phyloP scores from a whole-genome alignment of 2,797 vertebrate genomes.

The Benthosema pterotum region DNA sequence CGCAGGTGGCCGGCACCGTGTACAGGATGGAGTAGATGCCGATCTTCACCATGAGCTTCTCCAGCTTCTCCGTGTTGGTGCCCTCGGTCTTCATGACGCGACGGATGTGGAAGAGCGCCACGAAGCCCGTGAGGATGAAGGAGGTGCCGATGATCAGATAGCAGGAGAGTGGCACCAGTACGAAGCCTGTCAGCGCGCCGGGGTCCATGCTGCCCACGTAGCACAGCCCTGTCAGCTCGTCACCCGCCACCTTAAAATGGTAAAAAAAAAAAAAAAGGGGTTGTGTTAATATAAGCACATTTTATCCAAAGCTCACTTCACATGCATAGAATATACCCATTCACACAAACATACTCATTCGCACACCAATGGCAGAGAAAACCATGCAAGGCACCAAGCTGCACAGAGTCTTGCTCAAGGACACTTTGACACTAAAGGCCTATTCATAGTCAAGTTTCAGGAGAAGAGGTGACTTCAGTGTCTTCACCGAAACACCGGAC shows the following conservation, averaged over 20 bases:
- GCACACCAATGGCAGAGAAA: no score
- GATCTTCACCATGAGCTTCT: constrained; percentile 98
- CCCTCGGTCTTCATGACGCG: constrained; percentile 97
- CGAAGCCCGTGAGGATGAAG: constrained; percentile 96
- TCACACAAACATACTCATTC: no score
- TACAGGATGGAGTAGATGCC: constrained; percentile 98
- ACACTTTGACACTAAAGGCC: no score
- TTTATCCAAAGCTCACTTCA: no score
- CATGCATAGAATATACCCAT: no score
- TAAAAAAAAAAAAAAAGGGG: no score
- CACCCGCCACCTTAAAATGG: constrained; percentile 84
- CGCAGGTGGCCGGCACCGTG: constrained; percentile 95
- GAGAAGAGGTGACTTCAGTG: no score
- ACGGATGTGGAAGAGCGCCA: constrained; percentile 97
- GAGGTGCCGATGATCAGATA: constrained; percentile 95
- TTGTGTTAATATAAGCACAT: no score
- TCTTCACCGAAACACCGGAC: no score
- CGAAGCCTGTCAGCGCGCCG: constrained; percentile 90
- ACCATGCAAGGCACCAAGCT: no score
- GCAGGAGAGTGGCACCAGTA: constrained; percentile 94
- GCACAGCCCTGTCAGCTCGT: constrained; percentile 95
- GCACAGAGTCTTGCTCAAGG: no score
- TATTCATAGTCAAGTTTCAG: no score
- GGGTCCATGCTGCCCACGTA: constrained; percentile 94
- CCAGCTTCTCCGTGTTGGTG: constrained; percentile 97